Conservation (phyloP, 1,140 invertebrate species). For the Papilio dardanus region DNA sequence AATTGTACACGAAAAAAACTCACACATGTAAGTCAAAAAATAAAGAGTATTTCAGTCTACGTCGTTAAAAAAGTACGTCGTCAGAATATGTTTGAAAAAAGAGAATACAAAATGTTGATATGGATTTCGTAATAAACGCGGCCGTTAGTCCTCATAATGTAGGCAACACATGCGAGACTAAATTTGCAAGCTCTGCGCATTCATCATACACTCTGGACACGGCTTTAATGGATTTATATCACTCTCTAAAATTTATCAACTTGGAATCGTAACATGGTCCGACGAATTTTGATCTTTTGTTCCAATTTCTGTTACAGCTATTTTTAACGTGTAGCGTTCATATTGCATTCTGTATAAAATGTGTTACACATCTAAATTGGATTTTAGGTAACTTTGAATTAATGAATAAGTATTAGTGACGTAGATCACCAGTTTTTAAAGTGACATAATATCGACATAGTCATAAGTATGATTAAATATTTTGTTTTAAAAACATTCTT, state of each 20-base stretch:
- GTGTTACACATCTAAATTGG: background rate
- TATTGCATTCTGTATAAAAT: background rate
- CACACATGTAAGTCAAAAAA: background rate
- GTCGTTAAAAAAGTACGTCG: background rate
- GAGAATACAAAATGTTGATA: background rate
- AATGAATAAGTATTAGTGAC: too few species aligned
- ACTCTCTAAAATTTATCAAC: slow-evolving; percentile 25
- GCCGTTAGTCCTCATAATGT: slow-evolving; percentile 23
- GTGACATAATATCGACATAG: too few species aligned
- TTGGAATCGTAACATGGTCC: slow-evolving; percentile 13
- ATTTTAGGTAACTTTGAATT: background rate
- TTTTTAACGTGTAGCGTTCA: background rate
- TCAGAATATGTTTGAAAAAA: background rate
- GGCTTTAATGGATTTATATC: slow-evolving; percentile 27
- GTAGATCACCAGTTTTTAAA: too few species aligned
- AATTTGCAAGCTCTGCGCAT: slow-evolving; percentile 24
- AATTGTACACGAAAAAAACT: background rate
- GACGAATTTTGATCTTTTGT: slow-evolving; percentile 17
- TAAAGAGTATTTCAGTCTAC: background rate
- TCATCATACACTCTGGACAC: slow-evolving; percentile 24
- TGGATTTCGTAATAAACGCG: background rate
- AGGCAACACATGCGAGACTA: slow-evolving; percentile 24
- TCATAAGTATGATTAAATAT: too few species aligned
- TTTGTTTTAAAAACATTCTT: too few species aligned
- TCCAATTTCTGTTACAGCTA: background rate